Evolutionary conservation across 2,888 invertebrate genomes (phyloP), one percentile per base, ranked within the genome.

Genomic region (Cepaea hortensis): DNA sequence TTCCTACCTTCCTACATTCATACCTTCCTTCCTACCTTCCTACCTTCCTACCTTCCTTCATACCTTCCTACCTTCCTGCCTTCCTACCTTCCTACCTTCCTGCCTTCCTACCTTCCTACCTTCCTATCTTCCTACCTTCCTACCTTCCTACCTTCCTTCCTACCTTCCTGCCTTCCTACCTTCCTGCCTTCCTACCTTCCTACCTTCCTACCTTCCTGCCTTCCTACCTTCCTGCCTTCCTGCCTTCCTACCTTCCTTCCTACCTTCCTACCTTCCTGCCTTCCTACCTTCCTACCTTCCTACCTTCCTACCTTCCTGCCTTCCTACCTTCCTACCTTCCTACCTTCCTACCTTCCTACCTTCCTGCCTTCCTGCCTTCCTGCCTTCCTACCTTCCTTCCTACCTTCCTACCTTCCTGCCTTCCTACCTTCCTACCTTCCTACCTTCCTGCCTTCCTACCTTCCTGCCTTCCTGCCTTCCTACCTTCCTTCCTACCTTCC

Each of bases 71-170:
- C 48, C 75, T 75, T 13, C 75, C 75, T 75, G 3, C 75, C 75
- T 48, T 5, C 48, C 73, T 84, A 46, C 61, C 84, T 84, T n/a
- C 23, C 73, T 84, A 35, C n/a, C 84, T 75, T 61, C 75, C 68
- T 68, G 9, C 55, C 4, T 55, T 15, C 75, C 46, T 75, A 1
- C 55, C 55, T 84, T 62, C 75, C 23, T 76, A 5, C 72, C 20
- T 72, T 4, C 65, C 81, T 81, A 20, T 4, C 62, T 62, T 23
- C 62, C n/a, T 23, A 13, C 62, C 81, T 23, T 11, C 62, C 81
- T 81, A 15, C 11, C 35, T 81, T 5, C 68, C 68, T 68, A 20
- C 68, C 68, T 62, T 15, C 62, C 4, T 55, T 6, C 55, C 4
- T 55, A 55, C 55, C 5, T 55, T 6, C 55, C 4, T 55, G 9